phyloP scores from a whole-genome alignment of 30 jellyfish, hydroid and myxozoan genomes.

The Mastigias papua region DNA sequence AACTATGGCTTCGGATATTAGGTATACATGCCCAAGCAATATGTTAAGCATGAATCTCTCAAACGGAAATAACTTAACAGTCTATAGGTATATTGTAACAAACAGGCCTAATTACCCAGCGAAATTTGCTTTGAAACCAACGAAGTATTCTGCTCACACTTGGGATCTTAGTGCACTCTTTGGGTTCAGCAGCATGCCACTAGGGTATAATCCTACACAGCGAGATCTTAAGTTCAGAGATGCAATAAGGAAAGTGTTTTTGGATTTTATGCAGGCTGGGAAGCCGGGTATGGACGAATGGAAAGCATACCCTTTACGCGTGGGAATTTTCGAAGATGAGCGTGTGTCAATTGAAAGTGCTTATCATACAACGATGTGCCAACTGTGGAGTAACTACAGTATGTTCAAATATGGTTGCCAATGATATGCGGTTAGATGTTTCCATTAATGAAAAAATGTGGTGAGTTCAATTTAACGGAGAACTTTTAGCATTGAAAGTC shows the following conservation, averaged over 20 bases:
- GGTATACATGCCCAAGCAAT: constrained; percentile 63
- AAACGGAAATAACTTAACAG: not conserved
- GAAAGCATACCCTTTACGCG: constrained; percentile 24
- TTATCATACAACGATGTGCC: constrained; percentile 17
- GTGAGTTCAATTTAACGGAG: too few species aligned
- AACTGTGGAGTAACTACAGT: constrained; percentile 28
- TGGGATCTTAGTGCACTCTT: constrained; percentile 74
- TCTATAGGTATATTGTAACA: constrained; percentile 63
- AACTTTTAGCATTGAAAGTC: too few species aligned
- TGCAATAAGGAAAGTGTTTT: constrained; percentile 17
- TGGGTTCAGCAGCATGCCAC: constrained; percentile 28
- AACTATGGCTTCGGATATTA: constrained; percentile 57
- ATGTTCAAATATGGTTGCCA: constrained; percentile 6
- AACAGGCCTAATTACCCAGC: constrained; percentile 39
- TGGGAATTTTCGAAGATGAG: constrained; percentile 29
- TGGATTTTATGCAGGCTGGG: constrained; percentile 24
- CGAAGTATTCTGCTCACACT: constrained; percentile 33
- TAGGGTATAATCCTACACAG: constrained; percentile 1
- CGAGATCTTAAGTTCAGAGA: constrained; percentile 23
- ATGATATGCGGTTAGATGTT: not conserved
- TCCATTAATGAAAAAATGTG: not conserved
- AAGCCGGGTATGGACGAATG: constrained; percentile 28
- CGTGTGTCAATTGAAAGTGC: not conserved
- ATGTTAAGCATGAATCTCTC: constrained; percentile 37
- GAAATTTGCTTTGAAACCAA: not conserved